Evolutionary conservation across 2,888 invertebrate species (phyloP).

Genomic region (Drosophila algonquin): DNA sequence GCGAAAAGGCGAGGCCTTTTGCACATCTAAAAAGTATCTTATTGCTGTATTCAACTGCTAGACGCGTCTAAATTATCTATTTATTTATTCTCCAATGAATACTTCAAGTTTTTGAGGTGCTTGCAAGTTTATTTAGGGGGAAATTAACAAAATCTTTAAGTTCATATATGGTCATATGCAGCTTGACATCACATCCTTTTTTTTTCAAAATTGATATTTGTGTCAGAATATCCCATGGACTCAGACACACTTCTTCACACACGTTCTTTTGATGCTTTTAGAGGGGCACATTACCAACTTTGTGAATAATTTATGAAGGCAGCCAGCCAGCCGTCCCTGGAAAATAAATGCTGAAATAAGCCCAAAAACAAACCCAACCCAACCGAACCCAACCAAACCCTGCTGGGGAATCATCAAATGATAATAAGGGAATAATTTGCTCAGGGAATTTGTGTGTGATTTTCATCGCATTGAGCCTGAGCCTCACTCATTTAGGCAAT

Average conservation of each 20-base stretch:
- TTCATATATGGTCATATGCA: too few species aligned
- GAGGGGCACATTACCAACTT: not conserved
- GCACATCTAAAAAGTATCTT: too few species aligned
- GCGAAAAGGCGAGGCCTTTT: too few species aligned
- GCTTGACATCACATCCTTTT: too few species aligned
- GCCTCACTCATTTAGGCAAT: not conserved
- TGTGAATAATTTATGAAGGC: constrained; percentile 4
- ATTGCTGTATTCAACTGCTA: too few species aligned
- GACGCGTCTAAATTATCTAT: too few species aligned
- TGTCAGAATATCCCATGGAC: not conserved
- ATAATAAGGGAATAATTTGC: not conserved
- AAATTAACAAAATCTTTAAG: too few species aligned
- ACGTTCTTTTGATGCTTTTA: not conserved
- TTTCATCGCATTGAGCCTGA: not conserved
- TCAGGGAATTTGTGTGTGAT: not conserved
- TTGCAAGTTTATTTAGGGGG: too few species aligned
- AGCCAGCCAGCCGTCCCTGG: not conserved
- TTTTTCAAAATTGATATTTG: not conserved
- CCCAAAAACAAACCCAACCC: not conserved
- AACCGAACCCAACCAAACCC: not conserved
- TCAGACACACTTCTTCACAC: not conserved
- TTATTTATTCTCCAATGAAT: too few species aligned
- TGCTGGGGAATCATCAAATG: constrained; percentile 3
- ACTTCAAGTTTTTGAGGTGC: too few species aligned
- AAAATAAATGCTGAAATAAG: not conserved